These are phyloP conservation scores for Caenorhabditis sp. DNA, from an alignment of 2,888 invertebrate species.

Conservation along the genomic window DNA sequence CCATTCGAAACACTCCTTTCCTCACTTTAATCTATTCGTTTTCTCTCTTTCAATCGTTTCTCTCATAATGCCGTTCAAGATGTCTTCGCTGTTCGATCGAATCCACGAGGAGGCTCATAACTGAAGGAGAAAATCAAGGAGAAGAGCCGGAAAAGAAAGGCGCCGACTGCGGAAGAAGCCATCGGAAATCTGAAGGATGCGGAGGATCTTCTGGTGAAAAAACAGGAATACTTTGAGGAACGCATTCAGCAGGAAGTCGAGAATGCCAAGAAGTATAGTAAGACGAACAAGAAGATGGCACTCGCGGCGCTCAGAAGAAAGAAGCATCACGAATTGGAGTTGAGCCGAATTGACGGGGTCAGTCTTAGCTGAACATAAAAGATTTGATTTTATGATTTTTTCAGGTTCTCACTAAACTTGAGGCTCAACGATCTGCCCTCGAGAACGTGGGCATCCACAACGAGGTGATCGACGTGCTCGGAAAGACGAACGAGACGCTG, in stretches of 20 bases:
- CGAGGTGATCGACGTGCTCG: slow-evolving; percentile 67
- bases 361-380: slow-evolving; percentile 1
- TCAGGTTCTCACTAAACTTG: slow-evolving; percentile 64
- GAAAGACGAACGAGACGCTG: slow-evolving; percentile 63
- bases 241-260: slow-evolving; percentile 64
- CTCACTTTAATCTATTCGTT: background rate
- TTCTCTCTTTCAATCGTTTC: background rate
- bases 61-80: slow-evolving; percentile 32
- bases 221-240: slow-evolving; percentile 64
- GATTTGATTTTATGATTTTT: background rate
- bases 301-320: slow-evolving; percentile 66
- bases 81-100: slow-evolving; percentile 58
- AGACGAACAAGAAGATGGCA: slow-evolving; percentile 65
- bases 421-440: slow-evolving; percentile 65
- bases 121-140: slow-evolving; percentile 60
- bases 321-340: slow-evolving; percentile 65
- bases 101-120: slow-evolving; percentile 55
- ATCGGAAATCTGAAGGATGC: slow-evolving; percentile 65
- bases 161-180: slow-evolving; percentile 62
- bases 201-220: slow-evolving; percentile 65
- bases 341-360: slow-evolving; percentile 61
- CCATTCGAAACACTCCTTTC: slow-evolving; percentile 3
- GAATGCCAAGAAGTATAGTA: slow-evolving; percentile 64
- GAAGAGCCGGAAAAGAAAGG: slow-evolving; percentile 61
- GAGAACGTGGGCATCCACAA: slow-evolving; percentile 68